Evolutionary conservation across 1,140 invertebrate species (phyloP).

Genomic region (Leptonema lineaticorne): DNA sequence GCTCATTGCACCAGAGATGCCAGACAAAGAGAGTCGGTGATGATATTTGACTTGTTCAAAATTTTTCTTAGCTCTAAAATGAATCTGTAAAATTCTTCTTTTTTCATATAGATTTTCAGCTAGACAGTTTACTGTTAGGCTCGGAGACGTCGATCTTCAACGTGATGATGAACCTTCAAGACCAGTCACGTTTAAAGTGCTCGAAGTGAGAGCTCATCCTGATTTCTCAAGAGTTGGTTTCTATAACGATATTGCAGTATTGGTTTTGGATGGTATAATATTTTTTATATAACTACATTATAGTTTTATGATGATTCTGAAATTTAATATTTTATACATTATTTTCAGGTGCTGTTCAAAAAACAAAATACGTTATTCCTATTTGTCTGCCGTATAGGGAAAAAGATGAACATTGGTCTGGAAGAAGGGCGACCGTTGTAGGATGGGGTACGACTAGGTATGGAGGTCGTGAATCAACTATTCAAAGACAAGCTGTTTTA

Average conservation of each 20-base stretch:
- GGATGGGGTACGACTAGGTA: conserved; percentile 91
- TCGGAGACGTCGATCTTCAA: conserved; percentile 85
- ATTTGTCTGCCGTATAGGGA: conserved; percentile 73
- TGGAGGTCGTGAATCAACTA: conserved; percentile 80
- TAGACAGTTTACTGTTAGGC: conserved; percentile 81
- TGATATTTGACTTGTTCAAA: too few relatives aligned
- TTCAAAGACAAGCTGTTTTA: conserved; percentile 78
- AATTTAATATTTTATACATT: not conserved
- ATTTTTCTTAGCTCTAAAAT: too few relatives aligned
- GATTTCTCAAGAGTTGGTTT: conserved; percentile 82
- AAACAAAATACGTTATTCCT: conserved; percentile 82
- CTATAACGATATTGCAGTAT: conserved; percentile 89
- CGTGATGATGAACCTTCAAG: conserved; percentile 78
- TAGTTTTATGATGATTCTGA: not conserved
- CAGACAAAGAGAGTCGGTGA: conserved; percentile 85
- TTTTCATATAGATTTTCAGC: conserved; percentile 78
- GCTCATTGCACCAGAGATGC: conserved; percentile 90
- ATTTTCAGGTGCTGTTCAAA: conserved; percentile 64
- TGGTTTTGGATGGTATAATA: conserved; percentile 68
- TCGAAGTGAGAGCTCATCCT: conserved; percentile 75
- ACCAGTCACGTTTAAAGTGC: conserved; percentile 75
- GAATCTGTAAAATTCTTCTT: too few relatives aligned
- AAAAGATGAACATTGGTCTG: conserved; percentile 43
- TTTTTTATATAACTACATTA: too few relatives aligned
- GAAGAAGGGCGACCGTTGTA: conserved; percentile 72